phyloP scores from a whole-genome alignment of 1,140 invertebrate genomes.

The Apocrypta bakeri region DNA sequence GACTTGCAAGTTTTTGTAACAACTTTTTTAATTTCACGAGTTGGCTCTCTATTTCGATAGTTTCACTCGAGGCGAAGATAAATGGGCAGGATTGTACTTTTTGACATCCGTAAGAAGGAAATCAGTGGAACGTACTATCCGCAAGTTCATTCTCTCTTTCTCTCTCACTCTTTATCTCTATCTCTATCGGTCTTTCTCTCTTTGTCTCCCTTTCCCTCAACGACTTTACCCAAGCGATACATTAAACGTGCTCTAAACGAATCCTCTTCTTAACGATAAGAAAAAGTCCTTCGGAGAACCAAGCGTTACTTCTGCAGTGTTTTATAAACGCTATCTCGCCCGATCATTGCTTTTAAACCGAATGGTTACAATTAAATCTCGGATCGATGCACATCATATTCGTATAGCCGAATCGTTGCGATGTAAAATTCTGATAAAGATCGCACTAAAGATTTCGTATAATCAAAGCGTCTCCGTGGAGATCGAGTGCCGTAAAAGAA shows the following conservation, averaged over 20 bases:
- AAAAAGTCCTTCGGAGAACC: neutral
- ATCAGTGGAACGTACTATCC: constrained; percentile 14
- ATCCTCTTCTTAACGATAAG: neutral
- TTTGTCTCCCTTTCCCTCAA: neutral
- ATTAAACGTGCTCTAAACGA: constrained; percentile 8
- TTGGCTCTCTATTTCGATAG: constrained; percentile 6
- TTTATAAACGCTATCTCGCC: too few species aligned
- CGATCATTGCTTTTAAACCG: too few species aligned
- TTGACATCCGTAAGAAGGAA: constrained; percentile 29
- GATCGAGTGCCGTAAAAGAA: neutral
- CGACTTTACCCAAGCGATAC: neutral
- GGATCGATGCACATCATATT: too few species aligned
- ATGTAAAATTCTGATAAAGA: too few species aligned
- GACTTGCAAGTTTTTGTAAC: neutral
- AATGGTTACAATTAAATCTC: too few species aligned
- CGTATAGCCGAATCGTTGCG: too few species aligned
- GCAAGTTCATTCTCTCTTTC: neutral
- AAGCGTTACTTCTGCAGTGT: neutral
- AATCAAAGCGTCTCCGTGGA: too few species aligned
- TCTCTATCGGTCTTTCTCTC: neutral
- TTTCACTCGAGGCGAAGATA: constrained; percentile 26
- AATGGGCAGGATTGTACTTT: constrained; percentile 17
- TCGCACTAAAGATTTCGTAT: too few species aligned
- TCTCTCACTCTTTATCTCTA: neutral
- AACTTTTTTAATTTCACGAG: constrained; percentile 31